A percentile compares a stretch with the other conserved stretches of the same genome.
Conservation (phyloP, 1,140 invertebrate species). For the Platorchestia sp. region DNA sequence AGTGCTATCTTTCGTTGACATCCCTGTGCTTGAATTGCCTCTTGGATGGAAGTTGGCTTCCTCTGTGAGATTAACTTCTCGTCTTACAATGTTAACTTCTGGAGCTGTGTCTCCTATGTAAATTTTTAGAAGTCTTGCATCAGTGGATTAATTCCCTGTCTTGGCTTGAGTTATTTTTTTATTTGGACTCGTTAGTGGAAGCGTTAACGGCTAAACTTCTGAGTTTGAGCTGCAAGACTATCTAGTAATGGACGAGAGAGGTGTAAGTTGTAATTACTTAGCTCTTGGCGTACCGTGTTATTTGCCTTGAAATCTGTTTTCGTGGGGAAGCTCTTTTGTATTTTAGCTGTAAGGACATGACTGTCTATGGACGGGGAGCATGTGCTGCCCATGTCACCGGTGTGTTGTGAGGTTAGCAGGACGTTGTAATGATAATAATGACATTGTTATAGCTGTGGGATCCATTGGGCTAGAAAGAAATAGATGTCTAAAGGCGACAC, state of each 20-base stretch:
- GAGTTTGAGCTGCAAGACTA: not conserved
- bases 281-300: too few species aligned
- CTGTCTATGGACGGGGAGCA: too few species aligned
- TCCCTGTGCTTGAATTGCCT: not conserved
- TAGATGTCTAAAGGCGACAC: too few species aligned
- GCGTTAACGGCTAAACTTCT: not conserved
- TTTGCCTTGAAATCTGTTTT: too few species aligned
- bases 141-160: not conserved
- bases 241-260: not conserved
- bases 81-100: not conserved
- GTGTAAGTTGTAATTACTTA: not conserved
- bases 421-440: too few species aligned
- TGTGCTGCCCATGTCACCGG: too few species aligned
- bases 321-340: too few species aligned
- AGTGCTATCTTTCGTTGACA: not conserved
- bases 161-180: not conserved
- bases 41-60: not conserved
- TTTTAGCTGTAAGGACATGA: too few species aligned
- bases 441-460: not conserved
- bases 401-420: too few species aligned
- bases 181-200: not conserved
- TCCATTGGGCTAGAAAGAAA: not conserved
- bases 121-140: not conserved
- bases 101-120: not conserved
- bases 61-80: not conserved